Conservation (phyloP, 2,113 vertebrate species). For the Sceloporus tristichus region DNA sequence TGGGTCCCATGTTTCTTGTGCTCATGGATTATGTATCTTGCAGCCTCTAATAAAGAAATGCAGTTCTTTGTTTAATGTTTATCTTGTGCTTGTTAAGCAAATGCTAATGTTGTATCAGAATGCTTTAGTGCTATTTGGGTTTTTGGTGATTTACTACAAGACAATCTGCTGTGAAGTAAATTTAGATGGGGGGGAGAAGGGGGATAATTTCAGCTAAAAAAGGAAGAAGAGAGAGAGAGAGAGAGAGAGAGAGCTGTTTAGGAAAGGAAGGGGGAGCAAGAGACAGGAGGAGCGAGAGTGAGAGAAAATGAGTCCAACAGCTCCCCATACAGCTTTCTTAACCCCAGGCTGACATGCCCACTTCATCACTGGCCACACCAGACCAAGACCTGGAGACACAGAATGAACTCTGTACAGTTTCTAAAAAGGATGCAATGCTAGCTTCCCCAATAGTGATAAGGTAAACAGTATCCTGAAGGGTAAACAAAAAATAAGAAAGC, state of each 20-base stretch:
- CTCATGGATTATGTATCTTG: constrained; percentile 99
- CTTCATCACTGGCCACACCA: constrained; percentile 67
- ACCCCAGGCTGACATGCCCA: constrained; percentile 65
- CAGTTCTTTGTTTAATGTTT: constrained; percentile 92
- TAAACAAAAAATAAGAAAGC: constrained; percentile 79
- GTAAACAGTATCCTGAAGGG: constrained; percentile 86
- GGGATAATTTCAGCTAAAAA: constrained; percentile 67
- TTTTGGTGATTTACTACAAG: constrained; percentile 90
- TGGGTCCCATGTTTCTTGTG: constrained; percentile 95
- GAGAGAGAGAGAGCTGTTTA: constrained; percentile 66
- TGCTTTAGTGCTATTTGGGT: constrained; percentile 91
- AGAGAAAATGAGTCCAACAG: constrained; percentile 46
- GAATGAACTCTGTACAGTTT: constrained; percentile 68
- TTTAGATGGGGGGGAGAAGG: constrained; percentile 79
- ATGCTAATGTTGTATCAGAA: constrained; percentile 92
- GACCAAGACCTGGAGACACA: constrained; percentile 65
- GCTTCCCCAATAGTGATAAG: constrained; percentile 78
- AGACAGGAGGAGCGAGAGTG: constrained; percentile 47
- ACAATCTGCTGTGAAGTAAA: constrained; percentile 90
- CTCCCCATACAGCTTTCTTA: constrained; percentile 60
- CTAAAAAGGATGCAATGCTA: constrained; percentile 73
- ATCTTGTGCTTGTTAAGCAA: constrained; percentile 92
- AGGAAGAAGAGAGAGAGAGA: constrained; percentile 38
- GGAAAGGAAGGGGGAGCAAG: constrained; percentile 70
- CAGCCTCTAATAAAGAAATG: constrained; percentile 98